phyloP scores from a whole-genome alignment of 2,797 vertebrate genomes.

The Psittacula echo region DNA sequence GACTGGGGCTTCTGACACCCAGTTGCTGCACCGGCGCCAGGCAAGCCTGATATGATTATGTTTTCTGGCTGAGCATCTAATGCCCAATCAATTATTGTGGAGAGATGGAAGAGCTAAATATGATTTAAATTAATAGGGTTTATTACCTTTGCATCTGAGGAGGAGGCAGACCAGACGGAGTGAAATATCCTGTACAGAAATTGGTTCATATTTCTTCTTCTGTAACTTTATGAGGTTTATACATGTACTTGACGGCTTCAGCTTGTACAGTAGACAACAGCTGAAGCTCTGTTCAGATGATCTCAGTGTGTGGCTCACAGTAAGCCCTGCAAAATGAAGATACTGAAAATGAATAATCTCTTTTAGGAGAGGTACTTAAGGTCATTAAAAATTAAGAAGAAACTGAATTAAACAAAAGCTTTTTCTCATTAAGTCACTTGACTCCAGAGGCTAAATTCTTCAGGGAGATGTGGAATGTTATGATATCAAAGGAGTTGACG shows the following conservation, averaged over 20 bases:
- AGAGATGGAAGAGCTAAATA: constrained; percentile 30
- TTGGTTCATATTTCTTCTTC: constrained; percentile 3
- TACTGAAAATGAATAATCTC: neutral
- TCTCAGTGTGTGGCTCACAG: neutral
- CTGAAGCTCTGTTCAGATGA: neutral
- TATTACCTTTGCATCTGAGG: constrained; percentile 40
- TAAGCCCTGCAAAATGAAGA: neutral
- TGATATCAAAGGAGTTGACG: neutral
- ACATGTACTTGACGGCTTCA: neutral
- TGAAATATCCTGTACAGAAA: constrained; percentile 1
- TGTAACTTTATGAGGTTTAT: neutral
- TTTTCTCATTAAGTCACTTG: neutral
- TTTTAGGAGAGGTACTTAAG: neutral
- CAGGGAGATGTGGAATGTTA: neutral
- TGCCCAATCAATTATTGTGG: constrained; percentile 19
- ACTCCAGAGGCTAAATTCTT: neutral
- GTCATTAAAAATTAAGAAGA: neutral
- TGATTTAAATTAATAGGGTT: constrained; percentile 51
- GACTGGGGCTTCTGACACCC: neutral
- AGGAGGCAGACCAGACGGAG: neutral
- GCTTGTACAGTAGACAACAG: neutral
- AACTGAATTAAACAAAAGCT: neutral
- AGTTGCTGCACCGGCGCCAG: neutral
- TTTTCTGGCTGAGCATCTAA: constrained; percentile 20
- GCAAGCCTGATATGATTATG: constrained; percentile 23